Conservation (phyloP, 2,888 invertebrate genomes). For the Slavum lentiscoides region DNA sequence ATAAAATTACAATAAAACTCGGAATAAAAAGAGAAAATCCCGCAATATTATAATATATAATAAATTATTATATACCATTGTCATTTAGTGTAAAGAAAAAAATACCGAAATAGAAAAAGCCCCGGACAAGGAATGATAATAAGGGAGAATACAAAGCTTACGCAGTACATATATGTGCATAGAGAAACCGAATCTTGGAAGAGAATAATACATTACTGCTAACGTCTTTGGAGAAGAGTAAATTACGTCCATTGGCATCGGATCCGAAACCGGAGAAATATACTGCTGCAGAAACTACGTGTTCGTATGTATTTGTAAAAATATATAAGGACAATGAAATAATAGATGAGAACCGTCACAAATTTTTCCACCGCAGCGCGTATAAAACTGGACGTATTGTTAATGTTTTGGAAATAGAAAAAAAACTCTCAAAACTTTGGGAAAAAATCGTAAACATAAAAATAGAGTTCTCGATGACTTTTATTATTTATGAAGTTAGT, state of each 20-base stretch:
- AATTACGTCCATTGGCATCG: too few species aligned
- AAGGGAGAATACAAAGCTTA: neutral
- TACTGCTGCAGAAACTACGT: neutral
- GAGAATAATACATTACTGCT: neutral
- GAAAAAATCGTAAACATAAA: constrained; percentile 30
- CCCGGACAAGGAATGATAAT: too few species aligned
- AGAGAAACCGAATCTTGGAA: neutral
- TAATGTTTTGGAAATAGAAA: neutral
- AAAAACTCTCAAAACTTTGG: constrained; percentile 1
- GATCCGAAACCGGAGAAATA: neutral
- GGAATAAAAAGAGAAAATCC: too few species aligned
- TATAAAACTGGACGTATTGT: neutral
- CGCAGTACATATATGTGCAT: too few species aligned
- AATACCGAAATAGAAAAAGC: too few species aligned
- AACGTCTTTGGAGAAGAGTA: too few species aligned
- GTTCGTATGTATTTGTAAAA: neutral
- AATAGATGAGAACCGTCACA: neutral
- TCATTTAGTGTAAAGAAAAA: too few species aligned
- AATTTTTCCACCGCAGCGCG: neutral
- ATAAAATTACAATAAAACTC: too few species aligned
- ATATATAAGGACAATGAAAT: neutral
- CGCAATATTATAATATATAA: too few species aligned
- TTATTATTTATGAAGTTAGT: constrained; percentile 46
- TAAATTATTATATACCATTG: too few species aligned
- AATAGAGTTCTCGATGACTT: constrained; percentile 18